Conservation (phyloP, 1,140 invertebrate species). For the Chlorops oryzae region DNA sequence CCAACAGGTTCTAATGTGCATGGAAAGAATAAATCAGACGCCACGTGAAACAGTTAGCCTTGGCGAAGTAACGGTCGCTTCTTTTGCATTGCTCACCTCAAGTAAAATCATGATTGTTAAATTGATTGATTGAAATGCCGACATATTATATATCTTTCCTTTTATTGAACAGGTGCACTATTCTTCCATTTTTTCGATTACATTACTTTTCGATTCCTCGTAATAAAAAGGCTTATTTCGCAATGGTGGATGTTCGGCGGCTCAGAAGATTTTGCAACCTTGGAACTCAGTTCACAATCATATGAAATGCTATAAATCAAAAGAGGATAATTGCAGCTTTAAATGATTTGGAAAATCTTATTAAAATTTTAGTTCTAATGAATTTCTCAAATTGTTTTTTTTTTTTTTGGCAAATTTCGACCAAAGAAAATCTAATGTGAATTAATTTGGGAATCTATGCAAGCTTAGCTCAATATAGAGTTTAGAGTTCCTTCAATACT, state of each 20-base stretch:
- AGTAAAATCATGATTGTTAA: constrained; percentile 16
- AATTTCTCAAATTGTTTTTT: too few relatives aligned
- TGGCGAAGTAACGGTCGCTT: constrained; percentile 37
- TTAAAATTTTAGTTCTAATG: too few relatives aligned
- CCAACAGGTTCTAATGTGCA: constrained; percentile 38
- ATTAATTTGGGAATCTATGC: too few relatives aligned
- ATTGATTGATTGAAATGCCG: background rate
- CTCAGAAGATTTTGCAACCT: constrained; percentile 30
- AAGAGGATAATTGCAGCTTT: too few relatives aligned
- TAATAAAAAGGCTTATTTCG: constrained; percentile 36
- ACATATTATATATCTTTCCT: background rate
- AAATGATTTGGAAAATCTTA: too few relatives aligned
- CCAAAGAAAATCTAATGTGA: too few relatives aligned
- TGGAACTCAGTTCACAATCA: too few relatives aligned
- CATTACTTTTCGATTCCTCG: constrained; percentile 33
- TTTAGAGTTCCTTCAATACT: too few relatives aligned
- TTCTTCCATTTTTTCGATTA: constrained; percentile 45
- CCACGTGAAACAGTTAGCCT: constrained; percentile 30
- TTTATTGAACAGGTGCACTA: constrained; percentile 21
- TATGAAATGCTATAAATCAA: too few relatives aligned
- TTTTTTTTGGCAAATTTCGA: too few relatives aligned
- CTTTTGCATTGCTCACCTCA: constrained; percentile 35
- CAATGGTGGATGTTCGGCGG: constrained; percentile 46
- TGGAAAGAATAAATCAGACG: constrained; percentile 40
- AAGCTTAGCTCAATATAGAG: too few relatives aligned